These are phyloP conservation scores for Phlogophora meticulosa DNA, from an alignment of 2,888 invertebrate species.

Conservation along the genomic window DNA sequence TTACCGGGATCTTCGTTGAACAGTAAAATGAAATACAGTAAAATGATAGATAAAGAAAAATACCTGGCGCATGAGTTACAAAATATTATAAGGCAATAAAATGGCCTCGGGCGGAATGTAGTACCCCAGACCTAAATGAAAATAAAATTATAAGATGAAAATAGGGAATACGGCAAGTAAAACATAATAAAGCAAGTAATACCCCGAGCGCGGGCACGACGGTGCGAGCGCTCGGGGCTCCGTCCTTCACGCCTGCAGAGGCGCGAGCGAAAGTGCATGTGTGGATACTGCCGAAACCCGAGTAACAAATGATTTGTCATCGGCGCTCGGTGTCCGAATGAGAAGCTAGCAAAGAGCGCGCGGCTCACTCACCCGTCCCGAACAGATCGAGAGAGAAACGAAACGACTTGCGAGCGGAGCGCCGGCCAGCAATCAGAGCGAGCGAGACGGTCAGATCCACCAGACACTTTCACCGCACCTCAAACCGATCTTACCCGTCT, in stretches of 20 bases:
- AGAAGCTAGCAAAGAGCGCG: constrained; percentile 70
- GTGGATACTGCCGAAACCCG: constrained; percentile 85
- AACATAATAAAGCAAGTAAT: constrained; percentile 42
- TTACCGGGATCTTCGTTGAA: not conserved
- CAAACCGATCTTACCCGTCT: constrained; percentile 81
- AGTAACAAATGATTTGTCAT: constrained; percentile 75
- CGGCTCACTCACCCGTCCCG: constrained; percentile 77
- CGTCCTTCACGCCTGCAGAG: constrained; percentile 66
- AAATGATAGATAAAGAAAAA: constrained; percentile 18
- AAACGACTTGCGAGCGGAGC: constrained; percentile 60
- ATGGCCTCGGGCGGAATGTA: not conserved
- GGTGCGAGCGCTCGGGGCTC: constrained; percentile 55
- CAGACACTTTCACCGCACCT: constrained; percentile 87
- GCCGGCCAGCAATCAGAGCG: constrained; percentile 69
- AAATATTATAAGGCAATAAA: constrained; percentile 21
- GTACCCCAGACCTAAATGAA: constrained; percentile 9
- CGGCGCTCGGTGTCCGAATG: constrained; percentile 68
- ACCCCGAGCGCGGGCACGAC: constrained; percentile 48
- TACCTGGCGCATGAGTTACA: constrained; percentile 21
- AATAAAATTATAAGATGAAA: constrained; percentile 14
- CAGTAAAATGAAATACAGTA: not conserved
- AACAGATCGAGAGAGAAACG: constrained; percentile 72
- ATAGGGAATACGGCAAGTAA: constrained; percentile 45
- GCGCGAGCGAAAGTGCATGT: constrained; percentile 89
- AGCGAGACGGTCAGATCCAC: constrained; percentile 69